Evolutionary conservation across 2,797 vertebrate species (phyloP).

Genomic region (Xenentodon cancila): DNA sequence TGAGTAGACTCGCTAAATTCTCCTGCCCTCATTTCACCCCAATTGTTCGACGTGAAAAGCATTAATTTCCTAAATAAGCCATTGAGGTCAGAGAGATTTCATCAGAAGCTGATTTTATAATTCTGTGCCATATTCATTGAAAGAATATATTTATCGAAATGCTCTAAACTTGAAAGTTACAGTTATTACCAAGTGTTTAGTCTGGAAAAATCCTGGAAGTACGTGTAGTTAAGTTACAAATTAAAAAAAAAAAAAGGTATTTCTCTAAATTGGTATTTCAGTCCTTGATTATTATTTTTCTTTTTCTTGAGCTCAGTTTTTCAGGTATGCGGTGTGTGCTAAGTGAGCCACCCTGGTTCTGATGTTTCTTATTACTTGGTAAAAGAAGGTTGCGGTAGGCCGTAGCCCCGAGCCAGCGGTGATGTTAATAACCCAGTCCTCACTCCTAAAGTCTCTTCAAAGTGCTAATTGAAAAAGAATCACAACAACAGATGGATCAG

Average conservation of each 20-base stretch:
- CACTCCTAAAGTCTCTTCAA: slow-evolving; percentile 59
- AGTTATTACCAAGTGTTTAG: too few species aligned
- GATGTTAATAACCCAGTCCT: slow-evolving; percentile 72
- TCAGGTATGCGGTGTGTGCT: slow-evolving; percentile 17
- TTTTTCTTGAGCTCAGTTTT: slow-evolving; percentile 1
- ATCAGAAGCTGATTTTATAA: slow-evolving; percentile 60
- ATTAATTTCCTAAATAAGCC: slow-evolving; percentile 54
- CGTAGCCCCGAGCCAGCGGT: slow-evolving; percentile 61
- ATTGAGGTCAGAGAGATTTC: slow-evolving; percentile 49
- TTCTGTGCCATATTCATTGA: slow-evolving; percentile 49
- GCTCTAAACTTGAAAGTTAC: slow-evolving; percentile 33
- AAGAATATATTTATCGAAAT: slow-evolving; percentile 44
- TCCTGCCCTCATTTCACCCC: slow-evolving; percentile 27
- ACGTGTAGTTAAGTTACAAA: too few species aligned
- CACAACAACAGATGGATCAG: slow-evolving; percentile 72
- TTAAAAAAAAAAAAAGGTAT: not conserved
- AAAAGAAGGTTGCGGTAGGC: slow-evolving; percentile 44
- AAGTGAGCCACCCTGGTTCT: slow-evolving; percentile 39
- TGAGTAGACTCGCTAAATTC: slow-evolving; percentile 47
- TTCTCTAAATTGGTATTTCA: not conserved
- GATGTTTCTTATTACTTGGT: slow-evolving; percentile 38
- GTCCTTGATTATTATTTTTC: not conserved
- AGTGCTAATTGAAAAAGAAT: slow-evolving; percentile 82
- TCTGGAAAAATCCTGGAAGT: too few species aligned
- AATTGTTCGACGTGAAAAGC: too few species aligned